A percentile compares a stretch with the other conserved stretches of the same genome.
Conservation (phyloP, 1,140 invertebrate genomes). For the Hyles vespertilio region DNA sequence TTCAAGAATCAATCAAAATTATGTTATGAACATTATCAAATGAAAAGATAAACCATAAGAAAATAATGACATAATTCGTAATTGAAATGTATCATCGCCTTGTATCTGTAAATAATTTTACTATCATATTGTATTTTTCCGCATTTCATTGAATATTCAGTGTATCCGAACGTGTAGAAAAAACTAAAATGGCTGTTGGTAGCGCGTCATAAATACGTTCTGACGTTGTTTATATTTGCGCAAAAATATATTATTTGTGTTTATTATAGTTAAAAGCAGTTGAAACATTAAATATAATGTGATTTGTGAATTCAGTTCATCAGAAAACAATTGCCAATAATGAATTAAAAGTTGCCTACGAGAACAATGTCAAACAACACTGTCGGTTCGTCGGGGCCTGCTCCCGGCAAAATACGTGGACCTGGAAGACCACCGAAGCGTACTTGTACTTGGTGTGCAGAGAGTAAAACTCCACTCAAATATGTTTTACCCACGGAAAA, state of each 20-base stretch:
- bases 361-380: slow-evolving; percentile 69
- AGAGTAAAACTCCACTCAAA: slow-evolving; percentile 86
- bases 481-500: slow-evolving; percentile 91
- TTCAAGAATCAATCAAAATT: neutral
- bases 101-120: too few relatives aligned
- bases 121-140: too few relatives aligned
- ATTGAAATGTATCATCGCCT: too few relatives aligned
- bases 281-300: slow-evolving; percentile 20
- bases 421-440: slow-evolving; percentile 86
- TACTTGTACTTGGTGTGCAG: slow-evolving; percentile 90
- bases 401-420: slow-evolving; percentile 77
- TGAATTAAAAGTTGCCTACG: slow-evolving; percentile 40
- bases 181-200: slow-evolving; percentile 67
- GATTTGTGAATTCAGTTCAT: slow-evolving; percentile 17
- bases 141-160: too few relatives aligned
- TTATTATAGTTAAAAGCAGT: slow-evolving; percentile 23
- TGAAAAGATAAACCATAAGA: slow-evolving; percentile 1
- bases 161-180: slow-evolving; percentile 19
- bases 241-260: slow-evolving; percentile 30
- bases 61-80: neutral
- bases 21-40: slow-evolving; percentile 4
- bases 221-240: slow-evolving; percentile 73
- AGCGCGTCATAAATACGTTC: slow-evolving; percentile 71
- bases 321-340: slow-evolving; percentile 32
- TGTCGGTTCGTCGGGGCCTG: slow-evolving; percentile 70